Evolutionary conservation across 2,797 vertebrate genomes (phyloP), one percentile per base, ranked within the genome.

Genomic region (Tokudaia muenninki): DNA sequence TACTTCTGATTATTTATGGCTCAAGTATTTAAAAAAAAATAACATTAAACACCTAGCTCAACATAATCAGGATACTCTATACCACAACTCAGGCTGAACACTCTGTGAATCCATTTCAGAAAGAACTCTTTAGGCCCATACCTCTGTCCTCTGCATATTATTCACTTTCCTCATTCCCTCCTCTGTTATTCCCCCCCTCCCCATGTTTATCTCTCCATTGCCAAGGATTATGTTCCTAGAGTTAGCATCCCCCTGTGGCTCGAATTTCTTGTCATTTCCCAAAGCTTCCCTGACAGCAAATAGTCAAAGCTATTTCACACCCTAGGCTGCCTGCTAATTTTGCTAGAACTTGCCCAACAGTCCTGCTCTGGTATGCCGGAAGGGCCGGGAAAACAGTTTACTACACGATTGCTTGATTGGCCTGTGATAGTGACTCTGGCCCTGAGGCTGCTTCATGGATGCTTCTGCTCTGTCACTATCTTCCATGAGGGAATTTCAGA

Each of bases 11-110:
- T 52, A n/a, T 88, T 90, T 87, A 14, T 91, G 83, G n/a, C n/a
- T 92, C 37, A 61, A 55, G 87, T 94, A 70, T 90, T 97, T 17
- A 17, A 67, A 70, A 44, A 80, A 94, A 94, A 95, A 21, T 84
- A 92, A 67, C 12, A 21, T 72, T 29, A 77, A 65, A 26, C 16
- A 26, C 50, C 41, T 13, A 92, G 75, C 14, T 17, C 24, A 34
- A 4, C 50, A 34, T 37, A 63, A 34, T 13, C 63, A 74, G 29
- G 52, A 29, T 14, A 41, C 19, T 19, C 31, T 24, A 79, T 90
- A 63, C 52, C 21, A 50, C 55, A 94, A 19, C 37, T 52, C 55
- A 84, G 21, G 41, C 44, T 61, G 29, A 55, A 57, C 44, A 29
- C 5, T 57, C 21, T n/a, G 6, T 22, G 22, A 59, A 3, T 61